These are phyloP conservation scores for Amphimedon queenslandica DNA, from an alignment of 37 sponge, comb jelly and placozoan species.

Conservation along the genomic window DNA sequence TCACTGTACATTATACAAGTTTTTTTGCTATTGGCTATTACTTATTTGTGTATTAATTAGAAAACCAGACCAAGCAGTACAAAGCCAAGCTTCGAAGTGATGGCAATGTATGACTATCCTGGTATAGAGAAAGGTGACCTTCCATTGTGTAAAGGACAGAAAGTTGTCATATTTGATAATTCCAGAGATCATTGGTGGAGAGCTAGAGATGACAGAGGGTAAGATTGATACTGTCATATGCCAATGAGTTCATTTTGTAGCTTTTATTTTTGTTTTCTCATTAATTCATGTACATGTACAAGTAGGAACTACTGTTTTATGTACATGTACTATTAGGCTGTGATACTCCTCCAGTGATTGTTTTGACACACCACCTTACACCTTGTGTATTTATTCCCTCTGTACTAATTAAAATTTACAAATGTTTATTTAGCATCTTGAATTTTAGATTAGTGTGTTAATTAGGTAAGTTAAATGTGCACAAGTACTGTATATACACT, in stretches of 20 bases:
- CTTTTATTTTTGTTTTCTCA: not conserved
- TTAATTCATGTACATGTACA: not conserved
- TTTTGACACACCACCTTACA: too few species aligned
- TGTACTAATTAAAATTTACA: too few species aligned
- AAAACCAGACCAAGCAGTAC: not conserved
- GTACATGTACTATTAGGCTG: not conserved
- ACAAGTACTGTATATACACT: too few species aligned
- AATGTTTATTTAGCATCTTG: too few species aligned
- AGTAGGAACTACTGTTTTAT: not conserved
- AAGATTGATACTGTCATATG: too few species aligned
- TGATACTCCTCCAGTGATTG: too few species aligned
- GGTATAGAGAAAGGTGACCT: constrained; percentile 68
- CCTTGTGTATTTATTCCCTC: too few species aligned
- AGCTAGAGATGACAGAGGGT: constrained; percentile 55
- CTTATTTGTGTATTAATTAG: too few species aligned
- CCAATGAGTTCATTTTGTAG: not conserved
- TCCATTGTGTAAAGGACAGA: constrained; percentile 64
- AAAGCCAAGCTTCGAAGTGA: constrained; percentile 56
- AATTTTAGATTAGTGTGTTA: too few species aligned
- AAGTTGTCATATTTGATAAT: constrained; percentile 53
- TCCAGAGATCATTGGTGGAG: constrained; percentile 78
- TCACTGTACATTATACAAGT: not conserved
- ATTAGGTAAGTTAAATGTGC: too few species aligned
- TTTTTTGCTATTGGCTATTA: too few species aligned
- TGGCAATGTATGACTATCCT: constrained; percentile 71